These are phyloP conservation scores for Eulithis prunata DNA, from an alignment of 2,888 invertebrate species.

Conservation along the genomic window DNA sequence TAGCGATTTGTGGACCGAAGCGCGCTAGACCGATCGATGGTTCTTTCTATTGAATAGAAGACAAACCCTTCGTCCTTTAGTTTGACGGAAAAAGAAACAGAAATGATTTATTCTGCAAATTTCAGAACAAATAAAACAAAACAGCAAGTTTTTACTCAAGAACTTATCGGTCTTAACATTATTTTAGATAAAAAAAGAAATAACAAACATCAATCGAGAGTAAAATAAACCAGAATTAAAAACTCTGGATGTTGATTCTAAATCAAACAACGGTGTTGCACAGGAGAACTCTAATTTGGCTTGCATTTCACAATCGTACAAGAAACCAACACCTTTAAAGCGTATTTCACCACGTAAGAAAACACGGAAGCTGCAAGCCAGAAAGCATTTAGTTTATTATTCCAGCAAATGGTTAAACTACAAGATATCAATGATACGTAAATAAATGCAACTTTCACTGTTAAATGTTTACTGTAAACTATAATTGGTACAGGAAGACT, in stretches of 20 bases:
- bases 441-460: conserved; percentile 25
- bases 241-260: neutral
- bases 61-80: no score
- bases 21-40: no score
- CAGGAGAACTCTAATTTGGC: neutral
- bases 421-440: conserved; percentile 21
- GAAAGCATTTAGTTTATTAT: conserved; percentile 26
- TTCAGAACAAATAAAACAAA: no score
- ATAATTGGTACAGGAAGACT: conserved; percentile 2
- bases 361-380: conserved; percentile 19
- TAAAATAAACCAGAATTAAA: neutral
- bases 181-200: no score
- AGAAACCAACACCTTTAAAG: conserved; percentile 19
- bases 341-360: conserved; percentile 20
- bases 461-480: conserved; percentile 4
- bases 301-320: conserved; percentile 13
- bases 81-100: no score
- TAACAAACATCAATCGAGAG: no score
- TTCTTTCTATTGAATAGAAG: no score
- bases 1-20: conserved; percentile 2
- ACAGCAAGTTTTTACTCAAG: no score
- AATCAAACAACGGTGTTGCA: neutral
- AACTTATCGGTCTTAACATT: no score
- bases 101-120: no score
- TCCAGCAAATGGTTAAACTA: conserved; percentile 24